Base-by-base conservation (phyloP, 1,140 invertebrate genomes). In the Microvelia longipes region DNA sequence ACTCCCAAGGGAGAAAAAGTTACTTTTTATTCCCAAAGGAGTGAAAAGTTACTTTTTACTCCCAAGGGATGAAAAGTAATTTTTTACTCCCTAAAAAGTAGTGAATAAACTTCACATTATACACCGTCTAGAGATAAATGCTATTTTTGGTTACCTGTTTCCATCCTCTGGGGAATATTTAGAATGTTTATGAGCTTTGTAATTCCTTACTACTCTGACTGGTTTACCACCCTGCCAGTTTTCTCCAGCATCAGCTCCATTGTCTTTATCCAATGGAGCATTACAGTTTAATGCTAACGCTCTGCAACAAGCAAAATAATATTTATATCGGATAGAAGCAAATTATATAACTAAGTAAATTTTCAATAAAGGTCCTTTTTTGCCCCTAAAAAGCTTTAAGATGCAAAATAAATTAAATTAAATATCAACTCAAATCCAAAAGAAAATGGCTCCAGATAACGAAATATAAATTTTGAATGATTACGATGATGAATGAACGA, bases 241-340 rank as follows among this genome's bases (percentile, higher is more conserved):
- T 65, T 82, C 83, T n/a, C n/a, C n/a, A 0, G 90, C 86, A 76
- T 87, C 85, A 1, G 84, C 89, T 2, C 92, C 92, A 2, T 81
- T 79, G 73, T 84, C 83, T 11, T 78, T 80, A 75, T 90, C 84
- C 0, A 90, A 71, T 19, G 83, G 77, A 28, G 86, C 88, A 75
- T 90, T 86, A 74, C 90, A 93, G 76, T 90, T 92, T 28, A 86
- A 79, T 0, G 92, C 91, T 29, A 94, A 78, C 25, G 91, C 91
- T 78, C 87, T 89, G 78, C 28, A 77, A 74, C 73, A 27, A 63
- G 67, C 66, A 70, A 28, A 29, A 50, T 50, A 50, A 50, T 11
- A n/a, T n/a, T n/a, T n/a, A n/a, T n/a, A n/a, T n/a, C 64, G 61
- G 71, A 68, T 25, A 69, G n/a, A n/a, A 1, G 30, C 27, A 66